Base-by-base conservation (phyloP, 2,888 invertebrate genomes). In the Palloptera scutellata region DNA sequence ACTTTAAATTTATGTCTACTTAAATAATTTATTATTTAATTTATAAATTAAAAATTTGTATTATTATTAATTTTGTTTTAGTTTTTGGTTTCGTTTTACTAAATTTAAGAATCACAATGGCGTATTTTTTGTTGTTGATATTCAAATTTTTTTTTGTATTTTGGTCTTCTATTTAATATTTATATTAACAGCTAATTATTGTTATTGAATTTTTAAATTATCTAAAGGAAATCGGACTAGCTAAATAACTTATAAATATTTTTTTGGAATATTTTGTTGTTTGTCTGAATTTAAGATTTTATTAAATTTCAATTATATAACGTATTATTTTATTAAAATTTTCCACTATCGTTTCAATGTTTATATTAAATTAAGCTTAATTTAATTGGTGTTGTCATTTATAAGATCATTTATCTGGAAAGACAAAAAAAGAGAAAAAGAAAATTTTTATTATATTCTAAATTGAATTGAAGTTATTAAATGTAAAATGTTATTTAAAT, bases 51-150 rank as follows among this genome's bases (percentile, higher is more conserved):
- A 53, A 62, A 13, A 61, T 66, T 48, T 52, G 67, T 68, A 61
- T 54, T 63, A 60, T 64, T 40, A 55, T 70, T 67, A 54, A 41
- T 65, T 69, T 55, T 59, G 41, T 52, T 66, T 66, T 61, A 68
- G 54, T 64, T 66, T 52, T 70, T 67, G 66, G 45, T 67, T 64
- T 59, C 59, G 75, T 71, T 71, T 72, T 71, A 81, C 75, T 81
- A 78, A 79, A 81, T 79, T 82, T 82, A 82, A 80, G 79, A 84
- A 83, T 83, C 84, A 83, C 83, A 83, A 84, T 84, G 80, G 83
- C 79, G 75, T 76, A 73, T 71, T 74, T 66, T 64, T 13, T n/a
- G 19, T 67, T 58, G 51, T 40, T 13, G n/a, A 41, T 48, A 53
- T 11, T 53, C 0, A 30, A n/a, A 30, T 62, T 62, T 57, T 65